Evolutionary conservation across 2,797 vertebrate species (phyloP).

Genomic region (Merluccius polli): DNA sequence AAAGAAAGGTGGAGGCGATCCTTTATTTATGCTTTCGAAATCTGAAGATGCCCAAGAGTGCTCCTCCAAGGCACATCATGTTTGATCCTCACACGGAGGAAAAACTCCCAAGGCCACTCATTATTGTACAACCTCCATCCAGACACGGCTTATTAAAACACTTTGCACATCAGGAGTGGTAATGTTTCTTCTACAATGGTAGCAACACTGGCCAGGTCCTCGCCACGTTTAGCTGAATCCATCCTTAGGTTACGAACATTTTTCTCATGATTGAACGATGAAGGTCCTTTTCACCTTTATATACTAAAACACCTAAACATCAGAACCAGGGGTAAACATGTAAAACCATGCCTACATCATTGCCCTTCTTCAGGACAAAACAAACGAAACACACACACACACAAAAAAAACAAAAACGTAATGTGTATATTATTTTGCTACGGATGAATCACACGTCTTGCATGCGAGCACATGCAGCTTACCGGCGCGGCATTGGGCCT

Average conservation of each 20-base stretch:
- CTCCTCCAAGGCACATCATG: background rate
- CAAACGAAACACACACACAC: no score
- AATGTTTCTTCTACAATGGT: background rate
- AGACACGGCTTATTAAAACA: background rate
- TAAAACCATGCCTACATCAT: background rate
- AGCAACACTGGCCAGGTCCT: background rate
- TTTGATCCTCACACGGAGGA: background rate
- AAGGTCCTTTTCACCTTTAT: background rate
- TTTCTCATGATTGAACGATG: background rate
- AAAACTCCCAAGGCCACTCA: no score
- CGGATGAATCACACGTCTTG: background rate
- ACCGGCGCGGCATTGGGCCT: constrained; percentile 85
- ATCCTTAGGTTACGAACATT: background rate
- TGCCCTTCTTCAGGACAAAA: no score
- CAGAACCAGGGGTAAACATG: background rate
- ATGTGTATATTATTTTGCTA: background rate
- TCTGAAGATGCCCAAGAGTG: no score
- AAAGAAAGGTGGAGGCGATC: no score
- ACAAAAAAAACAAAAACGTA: no score
- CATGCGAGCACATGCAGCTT: constrained; percentile 63
- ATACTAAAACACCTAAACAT: background rate
- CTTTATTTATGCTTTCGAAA: no score
- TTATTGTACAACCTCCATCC: background rate
- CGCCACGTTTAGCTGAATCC: background rate
- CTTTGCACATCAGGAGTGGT: background rate